phyloP scores from a whole-genome alignment of 2,113 vertebrate species.

The Bucco capensis region DNA sequence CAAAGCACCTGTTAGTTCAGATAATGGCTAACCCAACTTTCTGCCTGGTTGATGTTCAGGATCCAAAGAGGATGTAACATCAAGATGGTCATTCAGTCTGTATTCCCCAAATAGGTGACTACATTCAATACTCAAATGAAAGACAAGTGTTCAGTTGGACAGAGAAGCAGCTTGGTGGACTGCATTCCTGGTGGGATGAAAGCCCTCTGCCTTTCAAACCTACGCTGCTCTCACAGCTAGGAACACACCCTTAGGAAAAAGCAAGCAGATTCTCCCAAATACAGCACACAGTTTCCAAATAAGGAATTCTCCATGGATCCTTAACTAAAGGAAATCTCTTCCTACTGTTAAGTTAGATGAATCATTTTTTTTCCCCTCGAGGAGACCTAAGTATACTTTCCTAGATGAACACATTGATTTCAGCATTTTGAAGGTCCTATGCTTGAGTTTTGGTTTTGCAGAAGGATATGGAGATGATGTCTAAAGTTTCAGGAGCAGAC shows the following conservation, averaged over 20 bases:
- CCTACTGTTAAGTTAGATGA: slow-evolving; percentile 2
- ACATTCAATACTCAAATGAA: neutral
- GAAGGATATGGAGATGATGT: neutral
- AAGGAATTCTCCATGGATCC: neutral
- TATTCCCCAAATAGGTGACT: neutral
- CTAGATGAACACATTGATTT: neutral
- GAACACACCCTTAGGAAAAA: slow-evolving; percentile 34
- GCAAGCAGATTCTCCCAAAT: slow-evolving; percentile 22
- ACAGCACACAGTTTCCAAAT: slow-evolving; percentile 7
- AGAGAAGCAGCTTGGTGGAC: neutral
- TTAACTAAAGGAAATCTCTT: slow-evolving; percentile 36
- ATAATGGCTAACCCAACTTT: neutral
- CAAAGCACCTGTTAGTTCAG: slow-evolving; percentile 4
- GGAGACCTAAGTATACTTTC: neutral
- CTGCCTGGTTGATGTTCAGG: neutral
- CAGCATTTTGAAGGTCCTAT: neutral
- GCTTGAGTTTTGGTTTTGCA: slow-evolving; percentile 10
- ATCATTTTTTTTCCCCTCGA: neutral
- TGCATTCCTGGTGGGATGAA: neutral
- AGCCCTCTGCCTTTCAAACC: slow-evolving; percentile 16
- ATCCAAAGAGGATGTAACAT: neutral
- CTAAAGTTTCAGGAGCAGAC: neutral
- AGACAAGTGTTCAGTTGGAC: neutral
- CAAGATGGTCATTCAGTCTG: neutral
- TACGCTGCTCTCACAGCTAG: neutral